A percentile compares a stretch with the other conserved stretches of the same genome.
phyloP scores from a whole-genome alignment of 1,140 invertebrate species.

The Melipona quadrifasciata region DNA sequence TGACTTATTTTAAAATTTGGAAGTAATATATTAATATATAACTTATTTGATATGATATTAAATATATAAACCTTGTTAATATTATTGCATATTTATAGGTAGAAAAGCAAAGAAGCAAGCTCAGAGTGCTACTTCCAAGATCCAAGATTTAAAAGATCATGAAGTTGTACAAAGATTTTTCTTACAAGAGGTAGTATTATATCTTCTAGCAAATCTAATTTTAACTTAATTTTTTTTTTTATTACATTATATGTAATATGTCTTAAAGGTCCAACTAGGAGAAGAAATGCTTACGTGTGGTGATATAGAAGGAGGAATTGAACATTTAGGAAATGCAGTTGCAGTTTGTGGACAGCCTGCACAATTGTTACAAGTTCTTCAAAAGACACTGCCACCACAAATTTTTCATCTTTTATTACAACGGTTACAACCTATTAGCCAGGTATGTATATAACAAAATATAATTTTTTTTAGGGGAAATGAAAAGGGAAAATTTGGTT shows the following conservation, averaged over 20 bases:
- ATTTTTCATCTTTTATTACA: slow-evolving; percentile 94
- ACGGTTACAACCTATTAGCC: slow-evolving; percentile 87
- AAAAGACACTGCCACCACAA: slow-evolving; percentile 95
- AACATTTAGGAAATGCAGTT: slow-evolving; percentile 96
- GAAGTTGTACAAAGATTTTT: slow-evolving; percentile 97
- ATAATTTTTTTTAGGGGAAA: not conserved
- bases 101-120: slow-evolving; percentile 83
- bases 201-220: slow-evolving; percentile 4
- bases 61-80: slow-evolving; percentile 12
- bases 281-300: slow-evolving; percentile 94
- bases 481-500: slow-evolving; percentile 8
- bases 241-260: slow-evolving; percentile 7
- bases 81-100: slow-evolving; percentile 77
- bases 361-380: slow-evolving; percentile 94
- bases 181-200: slow-evolving; percentile 86
- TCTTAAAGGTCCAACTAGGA: slow-evolving; percentile 89
- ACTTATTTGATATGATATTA: not conserved
- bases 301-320: slow-evolving; percentile 94
- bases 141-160: slow-evolving; percentile 94
- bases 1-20: not conserved
- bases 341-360: slow-evolving; percentile 97
- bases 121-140: slow-evolving; percentile 80
- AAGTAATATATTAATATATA: not conserved
- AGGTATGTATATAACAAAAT: slow-evolving; percentile 79
- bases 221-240: not conserved